Evolutionary conservation across 1,140 invertebrate genomes (phyloP), one percentile per base, ranked within the genome.

Genomic region (Zaprionus taronus): DNA sequence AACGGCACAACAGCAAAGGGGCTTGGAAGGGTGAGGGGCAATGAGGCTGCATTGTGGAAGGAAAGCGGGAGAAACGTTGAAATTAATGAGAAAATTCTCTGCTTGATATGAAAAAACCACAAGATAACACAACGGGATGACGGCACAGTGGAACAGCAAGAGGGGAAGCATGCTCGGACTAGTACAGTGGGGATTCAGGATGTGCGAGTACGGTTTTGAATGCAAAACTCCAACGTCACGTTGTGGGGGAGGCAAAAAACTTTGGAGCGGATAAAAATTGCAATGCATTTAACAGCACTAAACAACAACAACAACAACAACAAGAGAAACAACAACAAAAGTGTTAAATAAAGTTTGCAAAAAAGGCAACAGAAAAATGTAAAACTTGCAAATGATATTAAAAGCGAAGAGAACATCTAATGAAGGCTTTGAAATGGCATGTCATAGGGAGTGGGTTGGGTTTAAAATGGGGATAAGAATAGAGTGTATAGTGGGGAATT

Each of bases 21-120:
- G 12, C 4, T 9, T 6, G 44, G 22, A 14, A n/a, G 12, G 12
- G 63, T 56, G 61, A 15, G 11, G 38, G 14, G 20, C 12, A 12
- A 11, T 17, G 22, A 26, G 51, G 31, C 11, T 36, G 41, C 34
- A 34, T 5, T 36, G 44, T 22, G 28, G 28, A 31, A 31, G 28
- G 28, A 31, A 31, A 31, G 41, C 67, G 73, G 41, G n/a, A 81
- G 75, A 89, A 87, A 87, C 78, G 85, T 84, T 84, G 84, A 89
- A 89, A 89, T 89, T 89, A 89, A 90, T 89, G 84, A 89, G 84
- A 90, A 89, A 89, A 89, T 89, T 89, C 84, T 81, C 84, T 66
- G 80, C 85, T 89, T 89, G 72, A 89, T 79, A 73, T 80, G 79
- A 75, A 87, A 47, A 89, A 89, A 81, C 84, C 85, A 26, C 81